These are phyloP conservation scores for Heliothis virescens DNA, from an alignment of 1,140 invertebrate species.

Conservation along the genomic window DNA sequence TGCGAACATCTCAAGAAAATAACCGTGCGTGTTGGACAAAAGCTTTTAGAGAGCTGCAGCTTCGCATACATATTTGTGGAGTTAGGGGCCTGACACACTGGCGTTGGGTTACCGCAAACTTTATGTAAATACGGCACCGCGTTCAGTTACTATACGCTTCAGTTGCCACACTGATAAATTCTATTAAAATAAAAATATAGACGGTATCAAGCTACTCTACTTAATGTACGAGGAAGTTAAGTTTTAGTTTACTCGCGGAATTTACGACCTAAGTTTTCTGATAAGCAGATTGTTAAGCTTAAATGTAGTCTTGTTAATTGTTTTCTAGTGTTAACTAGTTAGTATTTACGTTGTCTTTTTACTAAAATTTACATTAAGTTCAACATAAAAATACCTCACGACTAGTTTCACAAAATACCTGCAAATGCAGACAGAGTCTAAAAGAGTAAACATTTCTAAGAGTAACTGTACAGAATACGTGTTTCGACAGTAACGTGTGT, in stretches of 20 bases:
- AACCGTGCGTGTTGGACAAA: slow-evolving; percentile 63
- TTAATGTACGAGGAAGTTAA: slow-evolving; percentile 1
- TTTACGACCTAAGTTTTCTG: slow-evolving; percentile 21
- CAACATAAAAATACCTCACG: not conserved
- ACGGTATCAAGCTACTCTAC: not conserved
- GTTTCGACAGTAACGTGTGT: slow-evolving; percentile 42
- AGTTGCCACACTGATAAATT: not conserved
- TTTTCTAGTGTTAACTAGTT: not conserved
- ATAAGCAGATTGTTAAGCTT: slow-evolving; percentile 15
- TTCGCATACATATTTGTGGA: slow-evolving; percentile 51
- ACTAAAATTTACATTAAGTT: not conserved
- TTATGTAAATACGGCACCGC: slow-evolving; percentile 15
- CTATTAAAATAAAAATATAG: slow-evolving; percentile 14
- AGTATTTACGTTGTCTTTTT: not conserved
- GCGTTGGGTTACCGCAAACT: not conserved
- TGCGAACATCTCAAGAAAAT: slow-evolving; percentile 63
- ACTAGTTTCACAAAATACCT: not conserved
- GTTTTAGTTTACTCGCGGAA: not conserved
- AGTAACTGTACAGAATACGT: not conserved
- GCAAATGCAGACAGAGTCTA: not conserved
- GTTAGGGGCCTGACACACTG: slow-evolving; percentile 47
- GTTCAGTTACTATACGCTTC: not conserved
- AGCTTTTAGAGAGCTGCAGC: slow-evolving; percentile 70
- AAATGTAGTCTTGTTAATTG: slow-evolving; percentile 1
- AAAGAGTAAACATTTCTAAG: slow-evolving; percentile 11